Evolutionary conservation across 2,888 invertebrate species (phyloP).

Genomic region (Diachrysia chrysitis): DNA sequence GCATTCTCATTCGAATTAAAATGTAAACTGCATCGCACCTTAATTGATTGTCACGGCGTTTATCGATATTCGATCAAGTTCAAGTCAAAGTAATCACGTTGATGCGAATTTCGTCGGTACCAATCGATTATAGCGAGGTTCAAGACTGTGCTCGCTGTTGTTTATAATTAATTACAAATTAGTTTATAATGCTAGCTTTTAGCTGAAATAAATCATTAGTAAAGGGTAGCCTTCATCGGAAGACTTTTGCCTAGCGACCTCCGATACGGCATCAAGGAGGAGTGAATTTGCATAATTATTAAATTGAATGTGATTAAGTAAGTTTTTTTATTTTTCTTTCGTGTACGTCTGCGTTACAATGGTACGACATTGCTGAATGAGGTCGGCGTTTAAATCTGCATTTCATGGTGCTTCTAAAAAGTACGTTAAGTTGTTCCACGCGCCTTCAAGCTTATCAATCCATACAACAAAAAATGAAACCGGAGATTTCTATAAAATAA

Average conservation of each 20-base stretch:
- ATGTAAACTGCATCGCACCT: slow-evolving; percentile 42
- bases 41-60: slow-evolving; percentile 49
- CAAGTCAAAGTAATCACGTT: slow-evolving; percentile 53
- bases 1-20: slow-evolving; percentile 38
- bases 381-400: slow-evolving; percentile 46
- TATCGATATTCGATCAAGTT: slow-evolving; percentile 54
- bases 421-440: slow-evolving; percentile 40
- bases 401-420: slow-evolving; percentile 45
- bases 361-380: slow-evolving; percentile 35
- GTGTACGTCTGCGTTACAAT: slow-evolving; percentile 33
- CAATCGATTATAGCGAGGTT: slow-evolving; percentile 53
- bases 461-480: slow-evolving; percentile 12
- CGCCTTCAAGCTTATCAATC: slow-evolving; percentile 37
- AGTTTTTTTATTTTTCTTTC: slow-evolving; percentile 53
- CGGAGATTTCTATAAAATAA: slow-evolving; percentile 12
- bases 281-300: slow-evolving; percentile 60
- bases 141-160: slow-evolving; percentile 42
- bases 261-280: slow-evolving; percentile 31
- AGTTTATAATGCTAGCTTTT: slow-evolving; percentile 35
- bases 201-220: slow-evolving; percentile 33
- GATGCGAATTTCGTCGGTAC: slow-evolving; percentile 50
- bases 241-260: slow-evolving; percentile 52
- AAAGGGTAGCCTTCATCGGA: slow-evolving; percentile 38
- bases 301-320: slow-evolving; percentile 54
- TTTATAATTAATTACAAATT: slow-evolving; percentile 54